These are phyloP conservation scores for cat (Felis catus) DNA, from an alignment of 2,113 vertebrate genomes.

Conservation along the genomic window F.catus_Fca126_mat1.0 CM031416.1:116633501-116634000, in stretches of 20 bases:
- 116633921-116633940: conserved; percentile 38
- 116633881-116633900: conserved; percentile 44
- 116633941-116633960: conserved; percentile 35
- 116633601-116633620: background rate
- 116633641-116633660: background rate
- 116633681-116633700: background rate
- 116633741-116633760: conserved; percentile 41
- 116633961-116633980: conserved; percentile 47
- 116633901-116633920: background rate
- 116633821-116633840: background rate
- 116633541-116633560: conserved; percentile 4
- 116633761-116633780: conserved; percentile 31
- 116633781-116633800: background rate
- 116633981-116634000: background rate
- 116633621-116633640: conserved; percentile 17
- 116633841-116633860: background rate
- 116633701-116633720: conserved; percentile 33
- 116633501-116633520: conserved; percentile 39
- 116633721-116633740: background rate
- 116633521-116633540: background rate
- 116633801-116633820: background rate
- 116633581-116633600: background rate
- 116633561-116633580: background rate
- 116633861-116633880: background rate
- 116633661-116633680: conserved; percentile 44